Percentiles rank a stretch among this genome's conserved stretches.
These are phyloP conservation scores for Azorinus chamasolen DNA, from an alignment of 2,888 invertebrate species.

Conservation along the genomic window DNA sequence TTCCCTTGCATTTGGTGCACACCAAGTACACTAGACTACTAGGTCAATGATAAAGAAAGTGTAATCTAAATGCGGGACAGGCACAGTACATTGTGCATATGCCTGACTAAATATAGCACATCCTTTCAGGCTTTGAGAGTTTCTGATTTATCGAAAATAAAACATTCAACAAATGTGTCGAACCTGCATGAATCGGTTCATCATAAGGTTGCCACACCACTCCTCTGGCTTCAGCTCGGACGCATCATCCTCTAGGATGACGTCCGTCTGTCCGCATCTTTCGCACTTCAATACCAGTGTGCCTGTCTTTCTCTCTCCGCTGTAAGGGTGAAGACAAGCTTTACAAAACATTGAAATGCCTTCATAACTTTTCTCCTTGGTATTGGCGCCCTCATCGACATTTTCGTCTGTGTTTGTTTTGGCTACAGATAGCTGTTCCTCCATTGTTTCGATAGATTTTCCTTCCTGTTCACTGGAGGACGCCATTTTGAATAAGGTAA, in stretches of 20 bases:
- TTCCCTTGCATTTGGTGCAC: too few relatives aligned
- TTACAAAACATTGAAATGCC: constrained; percentile 64
- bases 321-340: constrained; percentile 61
- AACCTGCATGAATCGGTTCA: constrained; percentile 63
- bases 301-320: constrained; percentile 53
- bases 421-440: background rate
- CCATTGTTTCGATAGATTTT: constrained; percentile 8
- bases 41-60: too few relatives aligned
- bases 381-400: background rate
- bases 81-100: too few relatives aligned
- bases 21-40: too few relatives aligned
- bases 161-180: too few relatives aligned
- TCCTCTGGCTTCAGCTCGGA: constrained; percentile 44
- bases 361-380: constrained; percentile 16
- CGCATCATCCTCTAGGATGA: constrained; percentile 43
- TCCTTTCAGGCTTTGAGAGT: too few relatives aligned
- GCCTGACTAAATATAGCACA: too few relatives aligned
- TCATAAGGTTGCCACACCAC: constrained; percentile 64
- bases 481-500: constrained; percentile 31
- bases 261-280: constrained; percentile 60
- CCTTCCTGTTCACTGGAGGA: constrained; percentile 19
- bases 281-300: constrained; percentile 60
- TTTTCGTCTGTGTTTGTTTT: constrained; percentile 2
- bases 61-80: too few relatives aligned
- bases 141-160: too few relatives aligned